Conservation (phyloP, 2,797 vertebrate species). For the Sebastes iracundus region DNA sequence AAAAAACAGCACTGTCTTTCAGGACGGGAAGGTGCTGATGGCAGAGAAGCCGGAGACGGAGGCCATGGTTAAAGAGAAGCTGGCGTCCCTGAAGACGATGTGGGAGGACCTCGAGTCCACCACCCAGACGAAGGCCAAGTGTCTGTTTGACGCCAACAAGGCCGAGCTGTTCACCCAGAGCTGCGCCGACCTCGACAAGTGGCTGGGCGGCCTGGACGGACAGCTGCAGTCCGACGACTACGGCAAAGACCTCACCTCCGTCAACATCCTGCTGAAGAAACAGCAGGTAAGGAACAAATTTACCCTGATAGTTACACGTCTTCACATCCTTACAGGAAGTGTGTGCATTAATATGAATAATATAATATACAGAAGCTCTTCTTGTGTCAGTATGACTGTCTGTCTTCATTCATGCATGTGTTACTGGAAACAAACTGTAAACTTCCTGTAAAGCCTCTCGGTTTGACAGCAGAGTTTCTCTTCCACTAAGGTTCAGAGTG, state of each 20-base stretch:
- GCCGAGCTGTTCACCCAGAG: constrained; percentile 98
- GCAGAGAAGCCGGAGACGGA: constrained; percentile 96
- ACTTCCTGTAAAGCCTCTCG: background rate
- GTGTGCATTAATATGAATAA: too few species aligned
- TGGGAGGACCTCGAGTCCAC: constrained; percentile 96
- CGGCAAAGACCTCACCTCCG: constrained; percentile 97
- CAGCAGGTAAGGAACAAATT: constrained; percentile 87
- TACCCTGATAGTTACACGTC: too few species aligned
- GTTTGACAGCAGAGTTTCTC: background rate
- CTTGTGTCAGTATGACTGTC: background rate
- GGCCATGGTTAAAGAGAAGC: constrained; percentile 91
- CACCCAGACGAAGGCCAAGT: constrained; percentile 97
- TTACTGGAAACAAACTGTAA: background rate
- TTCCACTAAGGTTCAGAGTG: background rate
- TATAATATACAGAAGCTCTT: background rate
- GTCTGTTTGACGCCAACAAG: constrained; percentile 98
- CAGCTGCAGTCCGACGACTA: constrained; percentile 97
- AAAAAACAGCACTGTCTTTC: background rate
- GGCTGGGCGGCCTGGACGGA: constrained; percentile 90
- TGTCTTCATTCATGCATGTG: background rate
- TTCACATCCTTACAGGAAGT: background rate
- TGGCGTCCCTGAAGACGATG: constrained; percentile 87
- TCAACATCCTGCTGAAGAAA: constrained; percentile 97
- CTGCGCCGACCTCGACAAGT: constrained; percentile 97
- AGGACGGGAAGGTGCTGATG: constrained; percentile 93